Conservation (phyloP, 2,797 vertebrate species). For the Uromys caudimaculatus region DNA sequence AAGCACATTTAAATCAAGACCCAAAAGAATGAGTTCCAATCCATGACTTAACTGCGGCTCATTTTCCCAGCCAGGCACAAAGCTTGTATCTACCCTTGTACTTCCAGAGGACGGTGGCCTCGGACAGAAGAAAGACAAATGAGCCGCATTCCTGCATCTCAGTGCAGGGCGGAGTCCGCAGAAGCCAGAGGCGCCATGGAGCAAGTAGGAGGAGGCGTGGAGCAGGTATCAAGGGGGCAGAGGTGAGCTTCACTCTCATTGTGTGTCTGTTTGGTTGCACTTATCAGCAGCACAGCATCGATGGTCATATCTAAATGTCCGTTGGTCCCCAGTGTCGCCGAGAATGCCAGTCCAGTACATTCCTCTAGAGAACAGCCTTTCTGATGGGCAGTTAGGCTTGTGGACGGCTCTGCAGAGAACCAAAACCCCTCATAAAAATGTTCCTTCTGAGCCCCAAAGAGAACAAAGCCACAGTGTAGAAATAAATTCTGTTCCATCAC, state of each 20-base stretch:
- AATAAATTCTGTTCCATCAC: background rate
- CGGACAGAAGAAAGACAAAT: too few relatives aligned
- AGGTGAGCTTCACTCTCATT: background rate
- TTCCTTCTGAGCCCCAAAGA: background rate
- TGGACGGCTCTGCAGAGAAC: fast-evolving
- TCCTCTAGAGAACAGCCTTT: background rate
- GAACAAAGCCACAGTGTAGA: too few relatives aligned
- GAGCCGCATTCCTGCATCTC: background rate
- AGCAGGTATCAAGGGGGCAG: background rate
- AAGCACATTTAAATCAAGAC: background rate
- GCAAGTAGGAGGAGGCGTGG: too few relatives aligned
- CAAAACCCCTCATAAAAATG: background rate
- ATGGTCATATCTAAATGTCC: background rate
- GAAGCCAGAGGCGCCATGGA: background rate
- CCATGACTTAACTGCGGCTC: background rate
- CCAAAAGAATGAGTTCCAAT: background rate
- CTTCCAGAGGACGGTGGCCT: background rate
- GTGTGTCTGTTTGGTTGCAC: background rate
- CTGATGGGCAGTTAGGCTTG: fast-evolving
- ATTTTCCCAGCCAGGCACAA: background rate
- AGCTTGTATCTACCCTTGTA: background rate
- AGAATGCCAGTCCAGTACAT: background rate
- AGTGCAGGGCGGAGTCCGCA: background rate
- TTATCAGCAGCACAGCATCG: background rate
- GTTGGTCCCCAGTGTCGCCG: background rate